Evolutionary conservation across 2,113 vertebrate species (phyloP), one percentile per base, ranked within the genome.

Genomic region (Hoplias malabaricus): DNA sequence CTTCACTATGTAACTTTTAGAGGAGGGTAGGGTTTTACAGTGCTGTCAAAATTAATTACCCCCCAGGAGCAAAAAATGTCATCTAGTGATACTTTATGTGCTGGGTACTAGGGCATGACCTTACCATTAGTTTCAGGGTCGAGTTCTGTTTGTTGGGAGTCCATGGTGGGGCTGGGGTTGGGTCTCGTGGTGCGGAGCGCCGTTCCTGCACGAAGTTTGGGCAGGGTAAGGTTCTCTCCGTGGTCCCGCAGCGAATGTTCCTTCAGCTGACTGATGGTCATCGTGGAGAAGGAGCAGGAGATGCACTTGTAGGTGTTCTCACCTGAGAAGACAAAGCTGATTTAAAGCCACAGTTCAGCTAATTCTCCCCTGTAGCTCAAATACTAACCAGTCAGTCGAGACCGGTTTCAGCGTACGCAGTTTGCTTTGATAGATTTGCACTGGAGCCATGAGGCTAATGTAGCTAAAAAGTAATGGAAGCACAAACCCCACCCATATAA

Each of bases 201-300:
- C 66, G 94, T 92, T 84, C 96, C 93, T 25, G 95, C 93, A 54
- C 95, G 92, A 50, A 96, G 93, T 91, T 94, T 94, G 79, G 94
- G 92, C 77, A 99, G 94, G 83, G 96, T 96, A 87, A 99, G 91
- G 73, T 91, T 91, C 91, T 99, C 96, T 59, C 96, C 97, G 36
- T 99, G 98, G 88, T 95, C 94, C 89, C 90, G 95, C 89, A 98
- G 92, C 57, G 96, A 97, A 82, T 99, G 98, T 88, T 98, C 96
- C 93, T 97, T 98, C 91, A 99, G 92, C 89, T 95, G 97, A 90
- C 94, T 96, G 93, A 98, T 96, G 89, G 96, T 99, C 94, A 95
- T 93, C 66, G 96, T 95, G 90, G 96, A 96, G 93, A 97, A 97
- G 36, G 95, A 86, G 90, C 97, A 99, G 77, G 94, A 97, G 76